A percentile compares a stretch with the other conserved stretches of the same genome.
Evolutionary conservation across 2,888 invertebrate genomes (phyloP).

Genomic region (Trilocha varians): DNA sequence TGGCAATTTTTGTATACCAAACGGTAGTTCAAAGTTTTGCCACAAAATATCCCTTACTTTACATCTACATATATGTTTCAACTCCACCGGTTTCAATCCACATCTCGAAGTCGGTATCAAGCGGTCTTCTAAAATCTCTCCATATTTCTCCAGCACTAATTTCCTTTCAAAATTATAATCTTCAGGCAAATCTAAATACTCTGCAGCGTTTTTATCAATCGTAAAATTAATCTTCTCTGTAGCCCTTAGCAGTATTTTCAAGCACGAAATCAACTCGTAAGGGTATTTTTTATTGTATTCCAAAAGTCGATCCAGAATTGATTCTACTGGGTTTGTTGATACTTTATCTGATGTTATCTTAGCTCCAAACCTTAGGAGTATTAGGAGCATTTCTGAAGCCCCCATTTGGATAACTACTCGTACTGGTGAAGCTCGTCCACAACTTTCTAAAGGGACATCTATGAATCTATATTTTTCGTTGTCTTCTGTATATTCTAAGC

Average conservation of each 20-base stretch:
- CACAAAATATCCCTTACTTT: constrained; percentile 77
- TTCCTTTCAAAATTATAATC: constrained; percentile 64
- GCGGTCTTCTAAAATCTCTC: constrained; percentile 70
- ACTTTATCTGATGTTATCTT: constrained; percentile 72
- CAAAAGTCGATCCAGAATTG: constrained; percentile 76
- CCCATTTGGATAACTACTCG: constrained; percentile 83
- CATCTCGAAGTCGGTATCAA: constrained; percentile 75
- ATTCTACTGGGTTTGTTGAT: constrained; percentile 75
- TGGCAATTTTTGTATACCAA: constrained; percentile 79
- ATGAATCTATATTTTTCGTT: constrained; percentile 73
- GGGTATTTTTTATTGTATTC: constrained; percentile 78
- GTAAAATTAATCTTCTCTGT: constrained; percentile 74
- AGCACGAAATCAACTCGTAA: constrained; percentile 79
- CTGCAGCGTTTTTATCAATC: constrained; percentile 39
- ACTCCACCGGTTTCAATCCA: constrained; percentile 76
- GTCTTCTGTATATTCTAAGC: constrained; percentile 69
- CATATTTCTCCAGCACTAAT: constrained; percentile 51
- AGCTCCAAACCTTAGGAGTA: constrained; percentile 82
- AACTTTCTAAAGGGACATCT: constrained; percentile 87
- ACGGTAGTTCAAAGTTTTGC: constrained; percentile 80
- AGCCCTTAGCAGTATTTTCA: constrained; percentile 78
- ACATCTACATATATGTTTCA: constrained; percentile 85
- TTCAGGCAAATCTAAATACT: constrained; percentile 43
- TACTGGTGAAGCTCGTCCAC: constrained; percentile 81
- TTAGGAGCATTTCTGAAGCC: constrained; percentile 81